Evolutionary conservation across 1,140 invertebrate species (phyloP).

Genomic region (Danaus plexippus): DNA sequence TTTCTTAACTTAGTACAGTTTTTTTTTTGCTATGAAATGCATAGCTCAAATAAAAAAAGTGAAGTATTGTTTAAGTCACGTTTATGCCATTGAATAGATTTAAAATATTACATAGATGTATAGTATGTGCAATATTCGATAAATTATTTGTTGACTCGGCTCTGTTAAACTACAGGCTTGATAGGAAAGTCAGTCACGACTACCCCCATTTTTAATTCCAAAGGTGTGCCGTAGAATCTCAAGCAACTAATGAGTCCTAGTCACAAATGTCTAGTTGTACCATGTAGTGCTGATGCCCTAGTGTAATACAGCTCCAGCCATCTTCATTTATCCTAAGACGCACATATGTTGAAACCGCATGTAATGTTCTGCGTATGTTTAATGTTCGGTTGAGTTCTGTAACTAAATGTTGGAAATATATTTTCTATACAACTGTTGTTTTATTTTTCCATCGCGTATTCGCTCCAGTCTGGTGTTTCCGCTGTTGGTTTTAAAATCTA

Average conservation of each 20-base stretch:
- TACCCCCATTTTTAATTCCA: not conserved
- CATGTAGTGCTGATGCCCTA: not conserved
- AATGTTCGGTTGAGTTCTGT: conserved; percentile 48
- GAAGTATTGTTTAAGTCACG: conserved; percentile 1
- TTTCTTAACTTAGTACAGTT: too few species aligned
- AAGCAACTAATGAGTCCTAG: not conserved
- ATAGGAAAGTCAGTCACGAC: conserved; percentile 1
- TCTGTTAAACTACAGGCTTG: too few species aligned
- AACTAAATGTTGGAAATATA: conserved; percentile 45
- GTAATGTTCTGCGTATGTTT: conserved; percentile 20
- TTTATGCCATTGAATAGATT: not conserved
- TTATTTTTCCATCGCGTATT: too few species aligned
- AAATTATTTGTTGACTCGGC: too few species aligned
- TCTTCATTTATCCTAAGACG: too few species aligned
- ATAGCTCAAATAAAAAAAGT: not conserved
- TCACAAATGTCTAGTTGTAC: not conserved
- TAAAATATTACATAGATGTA: too few species aligned
- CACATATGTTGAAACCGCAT: conserved; percentile 1
- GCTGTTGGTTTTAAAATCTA: too few species aligned
- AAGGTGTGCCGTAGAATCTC: not conserved
- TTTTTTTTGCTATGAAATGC: too few species aligned
- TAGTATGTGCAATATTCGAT: too few species aligned
- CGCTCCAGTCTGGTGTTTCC: too few species aligned
- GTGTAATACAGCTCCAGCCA: not conserved
- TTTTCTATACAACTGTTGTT: conserved; percentile 22